Conservation (phyloP, 2,113 vertebrate species). For the Maccullochella peelii region DNA sequence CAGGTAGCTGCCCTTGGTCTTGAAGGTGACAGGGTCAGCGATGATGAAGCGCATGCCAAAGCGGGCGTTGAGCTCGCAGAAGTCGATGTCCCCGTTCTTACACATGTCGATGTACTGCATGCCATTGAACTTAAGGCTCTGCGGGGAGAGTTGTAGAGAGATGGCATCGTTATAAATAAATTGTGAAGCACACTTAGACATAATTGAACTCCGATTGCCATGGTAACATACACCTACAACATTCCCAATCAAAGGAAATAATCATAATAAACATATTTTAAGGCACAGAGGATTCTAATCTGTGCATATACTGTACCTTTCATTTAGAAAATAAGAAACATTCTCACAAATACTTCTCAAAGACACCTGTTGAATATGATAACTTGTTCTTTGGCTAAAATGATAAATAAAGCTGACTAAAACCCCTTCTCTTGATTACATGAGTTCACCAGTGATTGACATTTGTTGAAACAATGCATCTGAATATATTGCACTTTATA, state of each 20-base stretch:
- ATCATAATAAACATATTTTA: neutral
- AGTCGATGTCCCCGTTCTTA: constrained; percentile 98
- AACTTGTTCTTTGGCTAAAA: neutral
- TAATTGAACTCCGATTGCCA: neutral
- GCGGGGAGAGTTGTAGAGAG: constrained; percentile 2
- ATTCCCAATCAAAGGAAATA: neutral
- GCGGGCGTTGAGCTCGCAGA: constrained; percentile 95
- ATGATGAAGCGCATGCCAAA: constrained; percentile 97
- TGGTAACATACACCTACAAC: neutral
- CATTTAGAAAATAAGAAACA: neutral
- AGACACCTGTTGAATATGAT: neutral
- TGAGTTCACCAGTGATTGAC: neutral
- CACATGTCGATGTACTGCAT: constrained; percentile 98
- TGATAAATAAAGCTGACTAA: neutral
- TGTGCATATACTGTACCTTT: neutral
- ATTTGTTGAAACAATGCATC: neutral
- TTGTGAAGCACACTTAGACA: neutral
- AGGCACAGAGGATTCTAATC: neutral
- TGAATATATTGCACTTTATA: constrained; percentile 21
- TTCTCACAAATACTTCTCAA: too few species aligned
- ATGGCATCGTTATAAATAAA: neutral
- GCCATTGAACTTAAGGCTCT: constrained; percentile 96
- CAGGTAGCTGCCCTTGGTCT: constrained; percentile 96
- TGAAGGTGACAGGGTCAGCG: constrained; percentile 96
- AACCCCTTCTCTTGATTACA: neutral